A percentile compares a stretch with the other conserved stretches of the same genome.
Evolutionary conservation across 1,140 invertebrate genomes (phyloP).

Genomic region (Sminthurinus signatus): DNA sequence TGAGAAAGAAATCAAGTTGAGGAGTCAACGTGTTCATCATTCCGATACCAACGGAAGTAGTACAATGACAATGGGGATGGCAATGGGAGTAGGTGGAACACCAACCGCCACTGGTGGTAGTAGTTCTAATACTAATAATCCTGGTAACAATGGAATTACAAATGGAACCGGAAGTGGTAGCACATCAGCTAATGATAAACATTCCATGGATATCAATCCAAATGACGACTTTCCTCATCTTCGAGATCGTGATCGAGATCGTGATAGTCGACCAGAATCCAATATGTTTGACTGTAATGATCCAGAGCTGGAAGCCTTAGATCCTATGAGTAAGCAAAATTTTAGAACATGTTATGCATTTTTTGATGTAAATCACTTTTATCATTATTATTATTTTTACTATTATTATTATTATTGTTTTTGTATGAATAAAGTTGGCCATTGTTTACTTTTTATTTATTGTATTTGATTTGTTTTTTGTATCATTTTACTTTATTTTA

Average conservation of each 20-base stretch:
- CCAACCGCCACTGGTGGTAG: neutral
- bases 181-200: neutral
- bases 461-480: too few species aligned
- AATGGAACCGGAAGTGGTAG: neutral
- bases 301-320: conserved; percentile 57
- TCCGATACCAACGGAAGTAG: conserved; percentile 26
- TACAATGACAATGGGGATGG: neutral
- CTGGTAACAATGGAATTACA: neutral
- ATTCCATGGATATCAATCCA: neutral
- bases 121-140: neutral
- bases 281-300: conserved; percentile 38
- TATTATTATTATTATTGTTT: too few species aligned
- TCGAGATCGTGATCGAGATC: conserved; percentile 10
- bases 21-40: conserved; percentile 42
- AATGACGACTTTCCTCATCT: neutral
- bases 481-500: too few species aligned
- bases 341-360: too few species aligned
- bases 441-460: too few species aligned
- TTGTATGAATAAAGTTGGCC: too few species aligned
- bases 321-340: conserved; percentile 52
- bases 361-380: too few species aligned
- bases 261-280: conserved; percentile 18
- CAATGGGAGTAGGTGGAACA: neutral
- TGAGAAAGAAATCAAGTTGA: conserved; percentile 62
- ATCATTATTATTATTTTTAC: too few species aligned